Evolutionary conservation across 2,113 vertebrate species (phyloP), one percentile per base, ranked within the genome.

Genomic region (Planiliza haematocheilus): DNA sequence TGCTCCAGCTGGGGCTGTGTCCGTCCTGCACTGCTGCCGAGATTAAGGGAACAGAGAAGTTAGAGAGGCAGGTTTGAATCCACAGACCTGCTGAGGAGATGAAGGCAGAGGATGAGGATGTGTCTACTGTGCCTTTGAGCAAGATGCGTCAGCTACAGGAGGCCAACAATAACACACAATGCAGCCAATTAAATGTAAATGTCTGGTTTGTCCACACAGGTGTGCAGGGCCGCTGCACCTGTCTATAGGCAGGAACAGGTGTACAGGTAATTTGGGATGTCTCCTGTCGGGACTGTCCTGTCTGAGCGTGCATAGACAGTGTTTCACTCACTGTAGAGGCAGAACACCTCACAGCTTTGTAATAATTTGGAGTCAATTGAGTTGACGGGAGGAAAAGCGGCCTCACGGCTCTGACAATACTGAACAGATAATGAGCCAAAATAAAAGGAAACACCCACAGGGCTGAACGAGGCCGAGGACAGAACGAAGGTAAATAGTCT

Each of bases 1-100:
- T 83, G 46, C 52, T 85, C 74, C 83, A 81, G 86, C 74, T 75
- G 80, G 66, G 65, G 71, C 8, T 21, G 10, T 6, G 14, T 41
- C 42, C 45, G 14, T 41, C 42, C 50, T 66, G 21, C n/a, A 18
- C 39, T 10, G 18, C 51, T 30, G 63, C 20, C 10, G 43, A 62
- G 68, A 59, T 41, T 16, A 37, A 76, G 57, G 68, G 5, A 21
- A 39, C 58, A 38, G 42, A 78, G 67, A 63, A 50, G 43, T n/a
- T 59, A 57, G 42, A 62, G 58, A 14, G 45, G 59, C 30, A 30
- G 56, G 21, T 70, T 60, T 34, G 10, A 38, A 43, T 46, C 45
- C 55, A 18, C n/a, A 37, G 59, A 62, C 13, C 37, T 12, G 51
- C n/a, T 46, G 37, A n/a, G 8, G 30, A 24, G 49, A 37, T 18